Conservation (phyloP, 2,888 invertebrate species). For the Hybos culiciformis region DNA sequence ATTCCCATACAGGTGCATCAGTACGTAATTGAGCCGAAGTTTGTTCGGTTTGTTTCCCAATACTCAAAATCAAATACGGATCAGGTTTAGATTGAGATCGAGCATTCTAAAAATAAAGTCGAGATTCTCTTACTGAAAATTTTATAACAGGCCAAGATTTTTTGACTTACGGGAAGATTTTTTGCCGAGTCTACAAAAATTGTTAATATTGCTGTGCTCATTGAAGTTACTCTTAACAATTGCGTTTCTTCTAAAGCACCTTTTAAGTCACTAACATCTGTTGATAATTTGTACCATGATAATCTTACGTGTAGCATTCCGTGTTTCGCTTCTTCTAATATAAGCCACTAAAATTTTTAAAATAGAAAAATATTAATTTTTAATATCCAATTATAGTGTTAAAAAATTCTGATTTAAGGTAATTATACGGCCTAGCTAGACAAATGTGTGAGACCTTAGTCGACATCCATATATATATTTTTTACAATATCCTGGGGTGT, state of each 20-base stretch:
- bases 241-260: conserved; percentile 62
- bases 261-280: conserved; percentile 55
- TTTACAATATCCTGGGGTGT: too few relatives aligned
- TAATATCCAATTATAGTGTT: conserved; percentile 8
- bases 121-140: conserved; percentile 1
- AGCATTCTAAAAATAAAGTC: conserved; percentile 43
- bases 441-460: too few relatives aligned
- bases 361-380: conserved; percentile 14
- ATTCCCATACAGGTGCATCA: conserved; percentile 87
- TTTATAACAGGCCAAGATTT: not conserved
- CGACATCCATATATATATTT: too few relatives aligned
- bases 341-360: conserved; percentile 61
- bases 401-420: conserved; percentile 5
- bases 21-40: conserved; percentile 64
- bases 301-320: conserved; percentile 84
- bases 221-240: conserved; percentile 54
- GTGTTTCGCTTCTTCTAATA: conserved; percentile 87
- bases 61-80: conserved; percentile 63
- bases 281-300: conserved; percentile 74
- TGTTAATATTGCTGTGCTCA: conserved; percentile 65
- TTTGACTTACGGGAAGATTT: conserved; percentile 64
- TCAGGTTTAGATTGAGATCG: conserved; percentile 62
- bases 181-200: conserved; percentile 87
- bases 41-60: conserved; percentile 64
- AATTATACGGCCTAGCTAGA: too few relatives aligned